Base-by-base conservation (phyloP, 2,888 invertebrate genomes). In the Coremacera marginata region DNA sequence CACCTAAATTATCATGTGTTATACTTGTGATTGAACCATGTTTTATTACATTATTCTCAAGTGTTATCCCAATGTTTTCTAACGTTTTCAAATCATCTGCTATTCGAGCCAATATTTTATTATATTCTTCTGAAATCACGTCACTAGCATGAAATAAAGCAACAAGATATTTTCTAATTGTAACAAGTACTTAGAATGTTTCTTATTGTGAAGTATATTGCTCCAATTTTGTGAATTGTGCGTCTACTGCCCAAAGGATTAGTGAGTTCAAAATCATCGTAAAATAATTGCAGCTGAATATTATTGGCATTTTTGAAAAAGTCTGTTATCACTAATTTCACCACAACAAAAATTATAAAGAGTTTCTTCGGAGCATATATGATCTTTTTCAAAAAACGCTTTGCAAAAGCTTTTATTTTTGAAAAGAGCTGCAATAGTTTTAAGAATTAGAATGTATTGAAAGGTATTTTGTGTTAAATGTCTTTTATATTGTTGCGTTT, bases 151-250 rank as follows among this genome's bases (percentile, higher is more conserved):
- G 31, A 31, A 31, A 31, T 31, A 31, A 31, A 31, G 31, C 31
- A 31, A 31, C 31, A 31, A 31, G 31, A 31, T 31, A 31, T 31
- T 31, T 31, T 31, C 31, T 31, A 31, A 31, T 31, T 31, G 31
- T 31, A 5, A 31, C 31, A 31, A 31, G 31, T 31, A 31, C 31
- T 31, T 31, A 5, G 5, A 31, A 31, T 31, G 31, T 31, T 31
- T 31, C 31, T 31, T 31, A 31, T 31, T 22, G 65, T 70, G 62
- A 80, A 72, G 63, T 80, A 78, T 52, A 80, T 77, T 11, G 77
- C 80, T 9, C 80, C 78, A 34, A 80, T 63, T 72, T 80, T 80
- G 51, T 80, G 78, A 44, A 80, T 75, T 57, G 77, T 77, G n/a
- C 72, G 77, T 27, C 75, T 78, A 55, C 77, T 76, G 14, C 78